A percentile compares a stretch with the other conserved stretches of the same genome.
phyloP scores from a whole-genome alignment of 1,140 invertebrate genomes.

The Neodiprion virginianus region DNA sequence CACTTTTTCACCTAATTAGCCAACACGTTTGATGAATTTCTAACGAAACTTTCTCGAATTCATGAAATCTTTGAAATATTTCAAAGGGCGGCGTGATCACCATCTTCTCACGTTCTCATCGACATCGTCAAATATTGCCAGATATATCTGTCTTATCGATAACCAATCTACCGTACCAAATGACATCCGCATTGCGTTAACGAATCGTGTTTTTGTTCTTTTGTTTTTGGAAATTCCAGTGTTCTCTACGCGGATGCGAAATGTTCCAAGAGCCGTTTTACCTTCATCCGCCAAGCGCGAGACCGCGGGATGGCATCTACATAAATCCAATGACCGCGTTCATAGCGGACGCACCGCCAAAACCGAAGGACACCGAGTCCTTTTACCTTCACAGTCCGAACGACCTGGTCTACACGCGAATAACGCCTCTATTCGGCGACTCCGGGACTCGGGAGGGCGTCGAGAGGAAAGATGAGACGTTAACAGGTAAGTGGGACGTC shows the following conservation, averaged over 20 bases:
- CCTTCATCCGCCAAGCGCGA: constrained; percentile 57
- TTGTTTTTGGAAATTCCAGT: constrained; percentile 35
- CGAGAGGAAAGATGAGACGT: constrained; percentile 55
- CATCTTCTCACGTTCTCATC: too few species aligned
- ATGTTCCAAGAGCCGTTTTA: constrained; percentile 62
- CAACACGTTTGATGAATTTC: too few species aligned
- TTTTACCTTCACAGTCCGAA: constrained; percentile 85
- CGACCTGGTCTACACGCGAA: constrained; percentile 77
- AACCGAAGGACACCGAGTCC: constrained; percentile 66
- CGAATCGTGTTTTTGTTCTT: background rate
- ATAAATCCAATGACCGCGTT: constrained; percentile 77
- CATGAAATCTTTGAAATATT: too few species aligned
- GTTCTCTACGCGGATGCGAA: constrained; percentile 48
- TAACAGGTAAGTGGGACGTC: constrained; percentile 56
- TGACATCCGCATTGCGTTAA: too few species aligned
- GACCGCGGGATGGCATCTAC: constrained; percentile 78
- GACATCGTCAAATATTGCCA: too few species aligned
- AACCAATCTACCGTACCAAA: too few species aligned
- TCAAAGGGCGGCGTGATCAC: too few species aligned
- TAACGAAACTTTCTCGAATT: too few species aligned
- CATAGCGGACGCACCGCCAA: constrained; percentile 42
- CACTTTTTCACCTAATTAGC: too few species aligned
- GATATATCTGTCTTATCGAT: too few species aligned
- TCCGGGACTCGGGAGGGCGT: constrained; percentile 33
- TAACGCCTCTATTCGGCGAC: constrained; percentile 77